Evolutionary conservation across 2,113 vertebrate species (phyloP), one percentile per base, ranked within the genome.

Genomic region (Astatoreochromis straeleni): DNA sequence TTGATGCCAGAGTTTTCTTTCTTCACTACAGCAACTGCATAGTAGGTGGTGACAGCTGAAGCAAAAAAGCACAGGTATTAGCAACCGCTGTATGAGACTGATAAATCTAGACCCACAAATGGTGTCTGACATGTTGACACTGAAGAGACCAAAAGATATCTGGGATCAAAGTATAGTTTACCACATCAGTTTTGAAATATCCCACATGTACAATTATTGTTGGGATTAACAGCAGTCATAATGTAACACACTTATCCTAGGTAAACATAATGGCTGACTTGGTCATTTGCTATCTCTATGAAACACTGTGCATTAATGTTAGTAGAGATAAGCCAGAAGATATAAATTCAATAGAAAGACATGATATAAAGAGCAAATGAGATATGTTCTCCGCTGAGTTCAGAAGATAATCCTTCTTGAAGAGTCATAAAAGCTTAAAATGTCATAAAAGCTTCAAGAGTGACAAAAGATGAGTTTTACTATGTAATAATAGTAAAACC

Each of bases 11-110:
- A 90, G 84, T 92, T 93, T 1, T 49, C 2, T 60, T 92, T 97
- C 87, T 92, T 97, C 42, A 98, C 97, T 82, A 99, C 98, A 3
- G 97, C 98, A 82, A 99, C 98, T 0, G 98, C 97, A 1, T 97
- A 98, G 91, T 99, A 99, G 54, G 96, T 94, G 9, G 97, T 96
- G 3, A 89, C 92, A 21, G 81, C 96, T 96, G 92, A 38, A 85
- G 78, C 9, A 45, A 31, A 31, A 55, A 63, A 75, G 78, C 42
- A 57, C 1, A 49, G 29, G 51, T 85, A 33, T 51, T 85, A 47
- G 53, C 29, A 68, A 12, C n/a, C 0, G 16, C 9, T 51, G 13
- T 35, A 45, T n/a, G 9, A 21, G 45, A 60, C 5, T 53, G 47
- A 38, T 47, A 24, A n/a, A 49, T 17, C 4, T 7, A 24, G 10